Evolutionary conservation across 2,888 invertebrate genomes (phyloP).

Genomic region (Brachyopa scutellaris): DNA sequence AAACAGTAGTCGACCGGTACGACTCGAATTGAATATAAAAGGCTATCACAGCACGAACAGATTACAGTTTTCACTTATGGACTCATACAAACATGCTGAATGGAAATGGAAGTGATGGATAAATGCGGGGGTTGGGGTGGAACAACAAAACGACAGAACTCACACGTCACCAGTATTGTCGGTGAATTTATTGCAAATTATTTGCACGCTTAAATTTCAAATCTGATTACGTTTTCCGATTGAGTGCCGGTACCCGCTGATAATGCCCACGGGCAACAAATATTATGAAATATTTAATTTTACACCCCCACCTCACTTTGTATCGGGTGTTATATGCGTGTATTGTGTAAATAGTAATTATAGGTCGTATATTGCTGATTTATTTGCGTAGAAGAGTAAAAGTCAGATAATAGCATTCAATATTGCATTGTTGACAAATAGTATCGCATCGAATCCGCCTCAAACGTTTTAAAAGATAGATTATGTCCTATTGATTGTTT

Average conservation of each 20-base stretch:
- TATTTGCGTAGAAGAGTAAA: conserved; percentile 46
- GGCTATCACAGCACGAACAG: conserved; percentile 16
- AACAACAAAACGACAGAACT: conserved; percentile 10
- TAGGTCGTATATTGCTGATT: conserved; percentile 17
- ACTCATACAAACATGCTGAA: too few species aligned
- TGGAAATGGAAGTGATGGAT: too few species aligned
- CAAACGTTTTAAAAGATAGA: conserved; percentile 35
- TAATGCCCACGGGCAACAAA: conserved; percentile 5
- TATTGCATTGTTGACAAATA: conserved; percentile 37
- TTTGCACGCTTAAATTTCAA: conserved; percentile 63
- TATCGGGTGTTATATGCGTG: neutral
- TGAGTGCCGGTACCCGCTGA: conserved; percentile 30
- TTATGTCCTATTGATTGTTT: conserved; percentile 6
- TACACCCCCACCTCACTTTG: too few species aligned
- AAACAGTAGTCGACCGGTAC: conserved; percentile 46
- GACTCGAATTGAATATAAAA: conserved; percentile 16
- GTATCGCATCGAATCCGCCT: conserved; percentile 30
- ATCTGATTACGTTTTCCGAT: conserved; percentile 58
- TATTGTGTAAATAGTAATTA: neutral
- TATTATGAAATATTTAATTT: conserved; percentile 51
- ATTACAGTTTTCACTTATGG: neutral
- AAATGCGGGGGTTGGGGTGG: neutral
- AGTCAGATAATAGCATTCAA: conserved; percentile 47
- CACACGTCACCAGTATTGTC: conserved; percentile 55
- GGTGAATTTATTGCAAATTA: conserved; percentile 53